Percentiles rank a stretch among this genome's conserved stretches.
These are phyloP conservation scores for Chaetops frenatus DNA, from an alignment of 2,113 vertebrate species.

Conservation along the genomic window DNA sequence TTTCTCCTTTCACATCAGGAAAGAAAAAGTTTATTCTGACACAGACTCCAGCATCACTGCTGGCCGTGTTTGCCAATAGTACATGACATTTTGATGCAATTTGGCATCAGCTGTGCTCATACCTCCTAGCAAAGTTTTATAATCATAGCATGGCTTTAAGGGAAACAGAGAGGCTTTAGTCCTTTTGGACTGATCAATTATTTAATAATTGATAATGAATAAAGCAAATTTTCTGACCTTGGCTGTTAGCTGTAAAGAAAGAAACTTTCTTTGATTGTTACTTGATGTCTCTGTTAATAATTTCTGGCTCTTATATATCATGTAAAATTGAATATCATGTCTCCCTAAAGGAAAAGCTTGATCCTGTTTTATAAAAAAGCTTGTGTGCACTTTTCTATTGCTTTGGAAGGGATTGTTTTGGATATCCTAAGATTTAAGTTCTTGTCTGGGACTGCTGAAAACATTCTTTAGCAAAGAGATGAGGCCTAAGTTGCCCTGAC, in stretches of 20 bases:
- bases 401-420: neutral
- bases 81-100: neutral
- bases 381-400: neutral
- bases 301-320: neutral
- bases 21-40: neutral
- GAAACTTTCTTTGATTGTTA: neutral
- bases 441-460: neutral
- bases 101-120: neutral
- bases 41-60: neutral
- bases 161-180: neutral
- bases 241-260: neutral
- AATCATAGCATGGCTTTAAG: neutral
- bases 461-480: neutral
- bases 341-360: neutral
- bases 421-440: neutral
- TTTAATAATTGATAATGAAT: neutral
- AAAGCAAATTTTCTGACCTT: neutral
- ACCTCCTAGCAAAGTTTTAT: neutral
- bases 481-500: neutral
- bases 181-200: neutral
- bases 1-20: neutral
- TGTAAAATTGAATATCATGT: neutral
- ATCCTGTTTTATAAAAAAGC: neutral
- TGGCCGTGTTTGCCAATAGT: neutral
- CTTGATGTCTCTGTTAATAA: neutral